Evolutionary conservation across 2,113 vertebrate genomes (phyloP), one percentile per base, ranked within the genome.

Genomic region (Panurus biarmicus): DNA sequence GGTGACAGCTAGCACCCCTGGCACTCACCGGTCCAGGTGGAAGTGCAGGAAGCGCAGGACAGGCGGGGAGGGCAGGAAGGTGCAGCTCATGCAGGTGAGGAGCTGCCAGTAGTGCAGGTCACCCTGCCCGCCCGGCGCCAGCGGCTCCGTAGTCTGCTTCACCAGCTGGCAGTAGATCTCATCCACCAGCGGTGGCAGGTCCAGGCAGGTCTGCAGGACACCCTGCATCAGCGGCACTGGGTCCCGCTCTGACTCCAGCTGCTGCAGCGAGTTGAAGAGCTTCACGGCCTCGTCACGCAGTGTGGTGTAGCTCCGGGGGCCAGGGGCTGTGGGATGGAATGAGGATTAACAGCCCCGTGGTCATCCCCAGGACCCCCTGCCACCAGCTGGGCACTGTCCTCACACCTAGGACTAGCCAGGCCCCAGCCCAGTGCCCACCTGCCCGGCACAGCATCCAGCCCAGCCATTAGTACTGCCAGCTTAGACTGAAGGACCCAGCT

Each of bases 121-220:
- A 1, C 98, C 98, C 7, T 98, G 97, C 87, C 97, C 97, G 33
- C 96, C 97, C 3, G 98, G 96, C 23, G 73, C 96, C 9, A 61
- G 97, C 2, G 97, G 98, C 87, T 98, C 97, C 29, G 98, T 99
- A 82, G 99, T 99, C 98, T 99, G 99, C 97, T 99, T 99, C 96
- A 99, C 98, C 60, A 99, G 98, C 97, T 99, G 99, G 97, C 99
- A 99, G 98, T 99, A 99, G 96, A 99, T 98, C 97, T 99, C 99
- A 4, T 99, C 99, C n/a, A 98, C 98, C 65, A 99, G 98, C 2
- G 98, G 98, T 0, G 98, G 98, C 97, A 99, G 98, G 97, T 99
- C 99, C 82, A 98, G 98, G 97, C 99, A 99, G 89, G 99, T 99
- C 97, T 99, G 99, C 91, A 99, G 98, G 93, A 99, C 96, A 26